phyloP scores from a whole-genome alignment of 2,113 vertebrate genomes.

The Dipodomys merriami region DNA sequence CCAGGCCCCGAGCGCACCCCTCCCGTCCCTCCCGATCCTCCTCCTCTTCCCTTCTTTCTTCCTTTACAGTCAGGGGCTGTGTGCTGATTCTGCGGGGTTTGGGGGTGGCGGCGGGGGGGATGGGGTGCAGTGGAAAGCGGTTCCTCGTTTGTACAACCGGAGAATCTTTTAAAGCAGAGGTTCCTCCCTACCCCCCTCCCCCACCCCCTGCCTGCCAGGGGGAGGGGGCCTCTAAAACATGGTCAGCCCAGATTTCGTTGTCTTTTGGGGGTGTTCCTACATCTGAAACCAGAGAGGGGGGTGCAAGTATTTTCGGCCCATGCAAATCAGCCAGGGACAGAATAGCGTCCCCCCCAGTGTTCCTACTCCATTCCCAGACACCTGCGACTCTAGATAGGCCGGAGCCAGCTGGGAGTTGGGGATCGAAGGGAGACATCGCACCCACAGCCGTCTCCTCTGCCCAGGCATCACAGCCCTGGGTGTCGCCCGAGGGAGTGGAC shows the following conservation, averaged over 20 bases:
- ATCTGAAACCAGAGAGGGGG: conserved; percentile 90
- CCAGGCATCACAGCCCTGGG: background rate
- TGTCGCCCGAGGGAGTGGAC: no score
- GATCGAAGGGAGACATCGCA: background rate
- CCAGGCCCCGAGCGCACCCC: background rate
- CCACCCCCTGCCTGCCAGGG: no score
- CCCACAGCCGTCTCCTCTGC: background rate
- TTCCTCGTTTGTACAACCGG: no score
- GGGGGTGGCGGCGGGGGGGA: no score
- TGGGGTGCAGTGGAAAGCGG: background rate
- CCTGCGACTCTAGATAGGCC: conserved; percentile 58
- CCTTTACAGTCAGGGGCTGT: background rate
- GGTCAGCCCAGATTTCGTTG: conserved; percentile 68
- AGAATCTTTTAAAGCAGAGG: conserved; percentile 83
- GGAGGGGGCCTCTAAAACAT: conserved; percentile 67
- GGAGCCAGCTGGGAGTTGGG: background rate
- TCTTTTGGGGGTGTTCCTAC: conserved; percentile 84
- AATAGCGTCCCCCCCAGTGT: conserved; percentile 58
- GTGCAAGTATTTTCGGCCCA: conserved; percentile 82
- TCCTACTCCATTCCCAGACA: conserved; percentile 63
- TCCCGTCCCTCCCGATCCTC: no score
- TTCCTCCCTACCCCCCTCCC: conserved; percentile 41
- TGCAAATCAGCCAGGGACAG: conserved; percentile 60
- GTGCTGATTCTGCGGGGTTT: conserved; percentile 40
- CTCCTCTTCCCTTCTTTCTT: no score